A percentile compares a stretch with the other conserved stretches of the same genome.
Conservation (phyloP, 2,888 invertebrate genomes). For the Caenorhabditis auriculariae region DNA sequence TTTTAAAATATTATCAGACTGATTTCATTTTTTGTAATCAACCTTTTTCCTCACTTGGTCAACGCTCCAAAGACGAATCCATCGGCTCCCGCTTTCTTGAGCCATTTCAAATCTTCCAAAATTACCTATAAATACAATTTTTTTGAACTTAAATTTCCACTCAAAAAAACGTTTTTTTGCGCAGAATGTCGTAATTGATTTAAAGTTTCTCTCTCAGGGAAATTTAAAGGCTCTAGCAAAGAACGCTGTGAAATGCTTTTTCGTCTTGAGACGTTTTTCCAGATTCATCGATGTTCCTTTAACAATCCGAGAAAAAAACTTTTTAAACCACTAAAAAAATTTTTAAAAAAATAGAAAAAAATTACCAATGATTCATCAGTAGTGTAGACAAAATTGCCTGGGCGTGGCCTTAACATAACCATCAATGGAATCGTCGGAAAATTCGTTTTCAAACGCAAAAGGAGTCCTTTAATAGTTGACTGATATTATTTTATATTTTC, state of each 20-base stretch:
- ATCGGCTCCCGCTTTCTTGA: constrained; percentile 34
- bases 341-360: not conserved
- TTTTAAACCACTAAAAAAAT: too few species aligned
- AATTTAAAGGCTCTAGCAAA: constrained; percentile 1
- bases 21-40: not conserved
- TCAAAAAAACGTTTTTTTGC: not conserved
- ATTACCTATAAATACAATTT: constrained; percentile 10
- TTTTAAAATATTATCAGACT: not conserved
- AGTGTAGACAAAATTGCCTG: constrained; percentile 38
- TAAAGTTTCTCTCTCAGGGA: not conserved
- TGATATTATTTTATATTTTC: not conserved
- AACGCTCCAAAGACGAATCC: constrained; percentile 45
- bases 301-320: too few species aligned
- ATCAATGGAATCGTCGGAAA: constrained; percentile 17
- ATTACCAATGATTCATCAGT: constrained; percentile 19
- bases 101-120: constrained; percentile 26
- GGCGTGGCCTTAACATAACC: constrained; percentile 37
- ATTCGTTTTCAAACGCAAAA: not conserved
- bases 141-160: not conserved
- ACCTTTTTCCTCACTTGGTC: constrained; percentile 15
- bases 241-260: too few species aligned
- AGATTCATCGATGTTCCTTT: constrained; percentile 2
- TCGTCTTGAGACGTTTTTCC: too few species aligned
- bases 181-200: not conserved
- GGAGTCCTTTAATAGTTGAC: not conserved